phyloP scores from a whole-genome alignment of 2,888 invertebrate genomes.

The Platycnemis pennipes region DNA sequence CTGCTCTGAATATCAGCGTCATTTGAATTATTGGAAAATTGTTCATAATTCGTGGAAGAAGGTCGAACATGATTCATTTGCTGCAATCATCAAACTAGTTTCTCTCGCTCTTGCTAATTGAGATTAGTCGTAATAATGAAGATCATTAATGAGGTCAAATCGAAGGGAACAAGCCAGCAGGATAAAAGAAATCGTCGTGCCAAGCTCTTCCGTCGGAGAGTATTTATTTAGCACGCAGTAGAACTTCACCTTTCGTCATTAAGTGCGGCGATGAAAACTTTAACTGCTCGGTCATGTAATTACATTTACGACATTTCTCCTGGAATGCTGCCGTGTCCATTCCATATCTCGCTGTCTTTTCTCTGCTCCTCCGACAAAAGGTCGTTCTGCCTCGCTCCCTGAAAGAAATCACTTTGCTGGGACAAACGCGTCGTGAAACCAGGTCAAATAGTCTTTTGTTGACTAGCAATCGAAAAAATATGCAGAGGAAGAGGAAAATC shows the following conservation, averaged over 20 bases:
- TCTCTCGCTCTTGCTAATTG: not conserved
- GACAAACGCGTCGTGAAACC: not conserved
- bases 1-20: not conserved
- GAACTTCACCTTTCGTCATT: not conserved
- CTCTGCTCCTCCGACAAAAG: not conserved
- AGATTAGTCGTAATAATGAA: not conserved
- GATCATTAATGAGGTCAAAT: slow-evolving; percentile 20
- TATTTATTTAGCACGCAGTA: not conserved
- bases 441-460: not conserved
- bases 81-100: not conserved
- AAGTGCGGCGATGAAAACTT: not conserved
- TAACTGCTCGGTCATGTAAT: not conserved
- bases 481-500: not conserved
- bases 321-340: not conserved
- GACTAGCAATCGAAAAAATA: not conserved
- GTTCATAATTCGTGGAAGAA: not conserved
- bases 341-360: not conserved
- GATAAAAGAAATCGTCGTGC: not conserved
- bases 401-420: not conserved
- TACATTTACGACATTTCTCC: not conserved
- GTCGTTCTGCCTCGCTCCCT: not conserved
- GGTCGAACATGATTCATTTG: not conserved
- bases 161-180: not conserved
- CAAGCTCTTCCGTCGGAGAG: not conserved
- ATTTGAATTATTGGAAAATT: not conserved